These are phyloP conservation scores for Drosophila arawakana DNA, from an alignment of 1,140 invertebrate species.

Conservation along the genomic window DNA sequence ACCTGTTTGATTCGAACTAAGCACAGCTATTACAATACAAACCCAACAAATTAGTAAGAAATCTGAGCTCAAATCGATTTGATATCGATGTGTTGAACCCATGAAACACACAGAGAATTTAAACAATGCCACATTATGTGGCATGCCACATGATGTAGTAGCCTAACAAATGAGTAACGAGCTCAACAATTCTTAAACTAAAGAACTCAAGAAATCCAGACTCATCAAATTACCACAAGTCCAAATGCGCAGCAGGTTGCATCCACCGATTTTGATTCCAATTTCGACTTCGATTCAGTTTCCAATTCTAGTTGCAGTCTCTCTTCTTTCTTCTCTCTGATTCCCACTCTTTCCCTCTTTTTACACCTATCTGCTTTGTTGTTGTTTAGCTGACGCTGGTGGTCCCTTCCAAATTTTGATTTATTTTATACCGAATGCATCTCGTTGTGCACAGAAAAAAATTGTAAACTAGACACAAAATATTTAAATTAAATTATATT, in stretches of 20 bases:
- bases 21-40: conserved; percentile 37
- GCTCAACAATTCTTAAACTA: conserved; percentile 28
- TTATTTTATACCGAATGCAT: conserved; percentile 65
- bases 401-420: conserved; percentile 74
- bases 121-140: conserved; percentile 40
- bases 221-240: conserved; percentile 60
- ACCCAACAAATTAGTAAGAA: conserved; percentile 68
- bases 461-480: no score
- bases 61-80: conserved; percentile 71
- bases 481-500: no score
- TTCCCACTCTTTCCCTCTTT: conserved; percentile 8
- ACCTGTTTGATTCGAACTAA: conserved; percentile 33
- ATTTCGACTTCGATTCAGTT: no score
- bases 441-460: conserved; percentile 11
- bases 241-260: conserved; percentile 62
- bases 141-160: conserved; percentile 30
- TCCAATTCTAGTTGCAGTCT: conserved; percentile 6
- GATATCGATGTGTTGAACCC: conserved; percentile 53
- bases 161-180: conserved; percentile 65
- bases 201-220: background rate
- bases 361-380: conserved; percentile 24
- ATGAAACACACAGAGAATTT: background rate
- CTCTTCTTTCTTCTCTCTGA: conserved; percentile 5
- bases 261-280: background rate
- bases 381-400: conserved; percentile 71